These are phyloP conservation scores for Lophius piscatorius DNA, from an alignment of 2,113 vertebrate species.

Conservation along the genomic window DNA sequence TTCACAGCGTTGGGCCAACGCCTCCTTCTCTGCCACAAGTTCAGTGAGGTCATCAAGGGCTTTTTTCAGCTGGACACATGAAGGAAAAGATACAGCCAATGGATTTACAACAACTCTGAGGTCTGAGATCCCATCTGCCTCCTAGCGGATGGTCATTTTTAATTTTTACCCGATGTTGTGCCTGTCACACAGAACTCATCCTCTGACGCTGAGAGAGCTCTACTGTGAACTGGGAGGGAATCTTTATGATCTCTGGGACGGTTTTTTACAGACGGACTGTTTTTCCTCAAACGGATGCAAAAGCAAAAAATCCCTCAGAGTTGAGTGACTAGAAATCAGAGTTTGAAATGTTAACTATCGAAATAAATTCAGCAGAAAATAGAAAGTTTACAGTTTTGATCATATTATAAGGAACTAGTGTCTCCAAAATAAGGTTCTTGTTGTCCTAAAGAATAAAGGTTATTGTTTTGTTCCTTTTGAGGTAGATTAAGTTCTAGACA, in stretches of 20 bases:
- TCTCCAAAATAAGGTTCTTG: too few relatives aligned
- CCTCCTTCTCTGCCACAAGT: conserved; percentile 88
- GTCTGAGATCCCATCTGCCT: too few relatives aligned
- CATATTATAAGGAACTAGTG: too few relatives aligned
- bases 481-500: neutral
- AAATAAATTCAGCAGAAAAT: too few relatives aligned
- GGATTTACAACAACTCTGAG: too few relatives aligned
- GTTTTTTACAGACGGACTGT: neutral
- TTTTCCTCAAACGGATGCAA: neutral
- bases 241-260: neutral
- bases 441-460: too few relatives aligned
- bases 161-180: neutral
- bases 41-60: conserved; percentile 87
- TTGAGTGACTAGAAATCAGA: neutral
- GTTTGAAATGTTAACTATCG: neutral
- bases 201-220: neutral
- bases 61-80: conserved; percentile 86
- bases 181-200: neutral
- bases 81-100: neutral
- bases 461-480: neutral
- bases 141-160: neutral
- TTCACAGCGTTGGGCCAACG: conserved; percentile 90
- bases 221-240: too few relatives aligned
- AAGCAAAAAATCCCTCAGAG: neutral
- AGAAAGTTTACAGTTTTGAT: too few relatives aligned